Evolutionary conservation across 2,797 vertebrate species (phyloP), one percentile per base, ranked within the genome.

Genomic region (Crypturellus tataupa): DNA sequence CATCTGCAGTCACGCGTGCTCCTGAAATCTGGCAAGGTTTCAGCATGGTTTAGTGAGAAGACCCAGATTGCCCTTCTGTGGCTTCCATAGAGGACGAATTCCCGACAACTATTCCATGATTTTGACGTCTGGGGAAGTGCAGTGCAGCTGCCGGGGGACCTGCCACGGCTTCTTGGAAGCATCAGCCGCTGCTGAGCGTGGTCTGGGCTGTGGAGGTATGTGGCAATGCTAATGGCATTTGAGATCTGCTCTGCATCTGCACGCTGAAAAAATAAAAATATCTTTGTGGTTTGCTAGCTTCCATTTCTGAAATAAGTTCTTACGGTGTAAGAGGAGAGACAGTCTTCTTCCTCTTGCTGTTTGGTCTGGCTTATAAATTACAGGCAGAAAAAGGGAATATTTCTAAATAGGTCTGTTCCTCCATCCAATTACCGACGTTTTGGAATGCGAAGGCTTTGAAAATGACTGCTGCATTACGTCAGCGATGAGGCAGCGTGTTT

Each of bases 11-110:
- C 91, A 79, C 84, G 67, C 51, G 56, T 60, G 20, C 76, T 76
- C 59, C 75, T 96, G 96, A 90, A 94, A 71, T 6, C 31, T 68
- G 85, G 83, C 94, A 93, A 95, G 83, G 35, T 80, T 85, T 96
- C 80, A 80, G 60, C 80, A 76, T 72, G 75, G 14, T 86, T 94
- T 79, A 91, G 63, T 2, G 11, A 95, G 82, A 82, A 87, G 91
- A 91, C 94, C 85, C 90, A 91, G 87, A 81, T 80, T 93, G 87
- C 94, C 95, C 83, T 90, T 94, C 73, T 71, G 82, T 55, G 19
- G 42, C 0, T 0, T 91, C 94, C 23, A 1, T 63, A 91, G 76
- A 62, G 55, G 69, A 89, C 39, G 13, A 71, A 31, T 85, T 89
- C 0, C 0, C 56, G 93, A 5, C 1, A 51, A 92, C 90, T 95